Conservation (phyloP, 2,113 vertebrate genomes). For the Onychorhynchus coronatus region DNA sequence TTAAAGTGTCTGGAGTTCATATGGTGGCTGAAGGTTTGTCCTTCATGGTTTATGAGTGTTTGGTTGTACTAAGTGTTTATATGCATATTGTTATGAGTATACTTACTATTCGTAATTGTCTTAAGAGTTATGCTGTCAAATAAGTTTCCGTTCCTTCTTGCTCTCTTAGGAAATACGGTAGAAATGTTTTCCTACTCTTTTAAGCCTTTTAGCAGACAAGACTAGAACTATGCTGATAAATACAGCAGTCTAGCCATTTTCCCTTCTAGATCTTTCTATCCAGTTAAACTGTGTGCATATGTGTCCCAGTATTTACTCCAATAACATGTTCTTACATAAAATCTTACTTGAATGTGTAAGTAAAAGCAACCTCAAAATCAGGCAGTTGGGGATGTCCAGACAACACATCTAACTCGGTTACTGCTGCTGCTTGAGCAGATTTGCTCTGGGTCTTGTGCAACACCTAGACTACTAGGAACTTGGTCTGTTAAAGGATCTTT, state of each 20-base stretch:
- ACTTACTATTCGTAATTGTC: neutral
- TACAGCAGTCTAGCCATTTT: neutral
- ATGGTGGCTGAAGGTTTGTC: neutral
- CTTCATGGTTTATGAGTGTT: conserved; percentile 68
- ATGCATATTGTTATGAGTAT: neutral
- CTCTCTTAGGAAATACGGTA: neutral
- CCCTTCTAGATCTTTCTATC: neutral
- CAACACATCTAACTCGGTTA: neutral
- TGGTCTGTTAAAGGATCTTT: neutral
- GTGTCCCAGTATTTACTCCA: neutral
- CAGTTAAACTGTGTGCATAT: neutral
- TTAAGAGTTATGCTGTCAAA: neutral
- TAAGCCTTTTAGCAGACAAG: neutral
- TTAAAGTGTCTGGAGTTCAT: neutral
- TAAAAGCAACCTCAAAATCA: neutral
- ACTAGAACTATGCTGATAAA: neutral
- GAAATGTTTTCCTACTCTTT: neutral
- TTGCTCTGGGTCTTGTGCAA: neutral
- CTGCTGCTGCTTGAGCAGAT: neutral
- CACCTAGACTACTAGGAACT: neutral
- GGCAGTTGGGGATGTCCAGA: neutral
- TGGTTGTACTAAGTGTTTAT: neutral
- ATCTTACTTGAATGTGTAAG: neutral
- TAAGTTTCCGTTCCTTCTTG: neutral
- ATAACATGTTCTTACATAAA: neutral